phyloP scores from a whole-genome alignment of 2,888 invertebrate genomes.

The Lingula anatina region DNA sequence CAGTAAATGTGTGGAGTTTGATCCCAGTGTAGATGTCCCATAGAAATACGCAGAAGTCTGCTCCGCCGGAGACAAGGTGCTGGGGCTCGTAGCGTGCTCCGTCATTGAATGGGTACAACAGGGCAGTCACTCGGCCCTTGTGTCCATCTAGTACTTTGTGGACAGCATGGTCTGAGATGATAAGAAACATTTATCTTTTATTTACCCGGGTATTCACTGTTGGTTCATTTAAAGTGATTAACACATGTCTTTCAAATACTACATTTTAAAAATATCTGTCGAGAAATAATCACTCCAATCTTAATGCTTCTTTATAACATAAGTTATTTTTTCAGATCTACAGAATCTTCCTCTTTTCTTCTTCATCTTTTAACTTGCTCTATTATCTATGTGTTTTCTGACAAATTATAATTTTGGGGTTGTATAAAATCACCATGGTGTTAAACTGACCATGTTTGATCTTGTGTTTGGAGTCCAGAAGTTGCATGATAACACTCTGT shows the following conservation, averaged over 20 bases:
- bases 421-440: too few species aligned
- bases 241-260: too few species aligned
- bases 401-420: too few species aligned
- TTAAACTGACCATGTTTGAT: too few species aligned
- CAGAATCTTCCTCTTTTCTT: too few species aligned
- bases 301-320: too few species aligned
- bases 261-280: too few species aligned
- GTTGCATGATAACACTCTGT: conserved; percentile 87
- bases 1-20: conserved; percentile 88
- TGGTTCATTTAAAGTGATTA: too few species aligned
- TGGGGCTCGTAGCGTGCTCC: conserved; percentile 60
- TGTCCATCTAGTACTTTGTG: conserved; percentile 62
- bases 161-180: conserved; percentile 22
- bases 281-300: too few species aligned
- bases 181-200: not conserved
- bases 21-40: conserved; percentile 92
- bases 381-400: too few species aligned
- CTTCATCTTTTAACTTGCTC: too few species aligned
- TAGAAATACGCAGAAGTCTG: conserved; percentile 94
- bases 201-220: not conserved
- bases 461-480: conserved; percentile 62
- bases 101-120: conserved; percentile 90
- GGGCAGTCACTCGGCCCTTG: conserved; percentile 86
- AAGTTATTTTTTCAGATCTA: too few species aligned
- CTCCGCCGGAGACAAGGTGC: conserved; percentile 82